Percentiles rank a stretch among this genome's conserved stretches.
Evolutionary conservation across 2,113 vertebrate species (phyloP).

Genomic region (Pedetes capensis): DNA sequence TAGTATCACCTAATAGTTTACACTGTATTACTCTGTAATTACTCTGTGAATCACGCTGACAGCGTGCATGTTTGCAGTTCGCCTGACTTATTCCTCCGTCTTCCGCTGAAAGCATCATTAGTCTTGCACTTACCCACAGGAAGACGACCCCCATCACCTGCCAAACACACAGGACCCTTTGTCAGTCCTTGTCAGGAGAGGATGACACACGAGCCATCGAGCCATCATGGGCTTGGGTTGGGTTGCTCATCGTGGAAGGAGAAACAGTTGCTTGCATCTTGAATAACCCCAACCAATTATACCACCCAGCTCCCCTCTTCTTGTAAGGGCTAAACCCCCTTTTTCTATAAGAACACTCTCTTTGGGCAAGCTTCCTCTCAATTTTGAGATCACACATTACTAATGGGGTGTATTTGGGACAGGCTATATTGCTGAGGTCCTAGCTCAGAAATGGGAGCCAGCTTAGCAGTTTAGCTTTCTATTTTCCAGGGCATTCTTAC

Average conservation of each 20-base stretch:
- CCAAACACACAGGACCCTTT: not conserved
- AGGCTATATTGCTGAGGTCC: not conserved
- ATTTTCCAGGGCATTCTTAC: not conserved
- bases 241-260: constrained; percentile 47
- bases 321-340: not conserved
- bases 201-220: not conserved
- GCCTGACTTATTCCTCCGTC: constrained; percentile 49
- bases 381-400: not conserved
- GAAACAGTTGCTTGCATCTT: constrained; percentile 25
- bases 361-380: not conserved
- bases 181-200: constrained; percentile 14
- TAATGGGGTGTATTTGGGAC: not conserved
- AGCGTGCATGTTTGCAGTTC: constrained; percentile 49
- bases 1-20: constrained; percentile 77
- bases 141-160: constrained; percentile 57
- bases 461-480: not conserved
- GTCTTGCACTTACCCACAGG: constrained; percentile 24
- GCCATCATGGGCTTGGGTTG: not conserved
- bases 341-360: not conserved
- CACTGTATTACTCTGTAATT: constrained; percentile 74
- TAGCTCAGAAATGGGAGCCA: not conserved
- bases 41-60: constrained; percentile 76
- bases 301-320: not conserved
- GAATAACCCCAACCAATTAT: not conserved
- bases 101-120: constrained; percentile 49